These are phyloP conservation scores for Erebia aethiops DNA, from an alignment of 2,888 invertebrate species.

Conservation along the genomic window DNA sequence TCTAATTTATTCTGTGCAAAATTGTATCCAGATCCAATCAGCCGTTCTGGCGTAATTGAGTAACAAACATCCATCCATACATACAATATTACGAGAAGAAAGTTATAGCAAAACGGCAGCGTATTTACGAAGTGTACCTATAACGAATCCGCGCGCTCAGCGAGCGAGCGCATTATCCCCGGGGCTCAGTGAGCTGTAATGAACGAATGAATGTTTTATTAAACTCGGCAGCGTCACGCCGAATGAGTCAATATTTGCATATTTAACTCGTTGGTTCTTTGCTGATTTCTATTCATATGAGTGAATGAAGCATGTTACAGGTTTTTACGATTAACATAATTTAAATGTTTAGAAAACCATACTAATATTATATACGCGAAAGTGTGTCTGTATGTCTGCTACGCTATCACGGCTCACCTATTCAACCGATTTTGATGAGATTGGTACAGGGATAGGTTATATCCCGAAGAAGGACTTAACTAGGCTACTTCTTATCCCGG, in stretches of 20 bases:
- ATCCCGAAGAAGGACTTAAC: too few relatives aligned
- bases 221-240: slow-evolving; percentile 35
- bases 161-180: slow-evolving; percentile 47
- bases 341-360: not conserved
- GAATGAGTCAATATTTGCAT: slow-evolving; percentile 36
- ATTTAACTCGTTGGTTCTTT: slow-evolving; percentile 19
- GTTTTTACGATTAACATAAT: not conserved
- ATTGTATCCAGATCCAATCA: too few relatives aligned
- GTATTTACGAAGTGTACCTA: slow-evolving; percentile 16
- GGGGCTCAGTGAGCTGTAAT: slow-evolving; percentile 48
- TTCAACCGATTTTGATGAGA: too few relatives aligned
- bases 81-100: too few relatives aligned
- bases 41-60: too few relatives aligned
- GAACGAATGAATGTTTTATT: slow-evolving; percentile 58
- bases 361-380: too few relatives aligned
- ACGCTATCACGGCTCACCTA: too few relatives aligned
- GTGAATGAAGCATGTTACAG: not conserved
- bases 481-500: too few relatives aligned
- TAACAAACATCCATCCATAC: too few relatives aligned
- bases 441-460: too few relatives aligned
- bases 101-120: not conserved
- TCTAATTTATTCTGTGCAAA: too few relatives aligned
- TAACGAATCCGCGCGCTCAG: slow-evolving; percentile 31
- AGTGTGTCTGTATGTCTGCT: too few relatives aligned
- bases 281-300: not conserved